Evolutionary conservation across 2,113 vertebrate species (phyloP).

Genomic region (Corydoras maculifer): DNA sequence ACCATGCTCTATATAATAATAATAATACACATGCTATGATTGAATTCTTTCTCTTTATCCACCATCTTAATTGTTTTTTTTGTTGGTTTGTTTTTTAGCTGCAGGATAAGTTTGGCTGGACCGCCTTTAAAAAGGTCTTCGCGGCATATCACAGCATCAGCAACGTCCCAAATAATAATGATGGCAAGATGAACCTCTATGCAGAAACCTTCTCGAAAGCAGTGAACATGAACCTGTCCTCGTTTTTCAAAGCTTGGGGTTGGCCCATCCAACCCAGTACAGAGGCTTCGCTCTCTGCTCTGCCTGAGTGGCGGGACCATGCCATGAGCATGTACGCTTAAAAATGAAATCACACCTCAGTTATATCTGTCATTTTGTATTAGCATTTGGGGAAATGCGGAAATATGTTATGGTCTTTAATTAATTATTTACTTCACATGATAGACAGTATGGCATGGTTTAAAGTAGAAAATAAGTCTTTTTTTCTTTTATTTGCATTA

Average conservation of each 20-base stretch:
- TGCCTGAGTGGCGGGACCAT: constrained; percentile 68
- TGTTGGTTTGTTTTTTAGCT: constrained; percentile 50
- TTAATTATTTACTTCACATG: no score
- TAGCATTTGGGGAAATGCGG: no score
- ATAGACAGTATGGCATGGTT: no score
- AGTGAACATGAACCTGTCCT: constrained; percentile 63
- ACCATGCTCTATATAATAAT: no score
- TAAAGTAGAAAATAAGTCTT: no score
- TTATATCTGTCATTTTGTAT: no score
- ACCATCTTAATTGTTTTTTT: no score
- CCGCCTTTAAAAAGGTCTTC: constrained; percentile 67
- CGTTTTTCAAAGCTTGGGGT: constrained; percentile 73
- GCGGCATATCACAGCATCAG: constrained; percentile 60
- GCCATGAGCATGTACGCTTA: constrained; percentile 55
- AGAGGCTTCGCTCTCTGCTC: constrained; percentile 52
- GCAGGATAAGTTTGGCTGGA: constrained; percentile 74
- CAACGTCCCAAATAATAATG: constrained; percentile 52
- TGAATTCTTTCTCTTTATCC: no score
- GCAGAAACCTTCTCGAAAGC: constrained; percentile 64
- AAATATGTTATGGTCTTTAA: no score
- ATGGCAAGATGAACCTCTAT: constrained; percentile 72
- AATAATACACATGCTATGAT: no score
- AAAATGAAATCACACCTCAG: not conserved
- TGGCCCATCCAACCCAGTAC: constrained; percentile 64
- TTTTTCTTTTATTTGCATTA: no score